A percentile compares a stretch with the other conserved stretches of the same genome.
Conservation (phyloP, 2,113 vertebrate genomes). For the Bothrops jararaca region DNA sequence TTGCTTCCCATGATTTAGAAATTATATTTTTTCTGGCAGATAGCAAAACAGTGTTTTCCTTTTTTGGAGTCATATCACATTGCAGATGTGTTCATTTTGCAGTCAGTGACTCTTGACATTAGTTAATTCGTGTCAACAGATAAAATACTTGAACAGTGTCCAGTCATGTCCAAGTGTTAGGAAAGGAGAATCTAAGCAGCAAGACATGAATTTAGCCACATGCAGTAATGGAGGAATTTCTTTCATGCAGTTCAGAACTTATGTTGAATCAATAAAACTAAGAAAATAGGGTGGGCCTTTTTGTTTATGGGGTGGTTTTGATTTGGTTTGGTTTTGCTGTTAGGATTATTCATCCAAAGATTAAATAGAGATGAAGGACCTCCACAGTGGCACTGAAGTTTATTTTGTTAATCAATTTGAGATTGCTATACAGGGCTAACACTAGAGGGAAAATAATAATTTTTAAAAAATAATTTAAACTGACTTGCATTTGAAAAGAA, state of each 20-base stretch:
- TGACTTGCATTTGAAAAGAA: constrained; percentile 51
- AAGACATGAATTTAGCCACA: constrained; percentile 47
- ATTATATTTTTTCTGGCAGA: neutral
- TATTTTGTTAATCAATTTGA: constrained; percentile 54
- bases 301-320: neutral
- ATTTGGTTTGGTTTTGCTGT: constrained; percentile 46
- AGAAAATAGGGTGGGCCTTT: constrained; percentile 4
- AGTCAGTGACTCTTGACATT: neutral
- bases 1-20: neutral
- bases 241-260: constrained; percentile 51
- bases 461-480: constrained; percentile 50
- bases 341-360: constrained; percentile 50
- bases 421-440: constrained; percentile 58
- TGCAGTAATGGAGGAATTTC: constrained; percentile 50
- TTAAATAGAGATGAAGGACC: constrained; percentile 60
- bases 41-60: neutral
- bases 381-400: constrained; percentile 55
- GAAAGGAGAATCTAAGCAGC: constrained; percentile 8
- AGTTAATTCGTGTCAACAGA: neutral
- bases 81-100: neutral
- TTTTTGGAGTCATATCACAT: neutral
- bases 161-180: neutral
- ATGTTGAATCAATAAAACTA: constrained; percentile 36
- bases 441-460: constrained; percentile 50
- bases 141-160: neutral